Percentiles rank a stretch among this genome's conserved stretches.
These are phyloP conservation scores for Pyrrhia umbra DNA, from an alignment of 2,888 invertebrate genomes.

Conservation along the genomic window DNA sequence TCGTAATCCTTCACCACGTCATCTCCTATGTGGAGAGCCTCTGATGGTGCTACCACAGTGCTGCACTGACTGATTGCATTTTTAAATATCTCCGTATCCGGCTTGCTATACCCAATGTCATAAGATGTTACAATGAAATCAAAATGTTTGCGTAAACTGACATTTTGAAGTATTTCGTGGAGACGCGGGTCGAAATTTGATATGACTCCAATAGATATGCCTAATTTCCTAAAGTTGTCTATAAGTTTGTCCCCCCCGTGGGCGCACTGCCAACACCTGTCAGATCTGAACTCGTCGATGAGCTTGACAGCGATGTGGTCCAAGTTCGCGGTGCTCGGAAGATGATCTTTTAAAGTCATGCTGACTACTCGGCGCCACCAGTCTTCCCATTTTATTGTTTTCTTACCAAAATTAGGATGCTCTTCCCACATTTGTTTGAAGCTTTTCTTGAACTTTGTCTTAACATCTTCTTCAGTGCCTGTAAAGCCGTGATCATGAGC, in stretches of 20 bases:
- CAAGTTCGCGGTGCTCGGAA: conserved; percentile 72
- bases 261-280: conserved; percentile 93
- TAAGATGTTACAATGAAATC: conserved; percentile 95
- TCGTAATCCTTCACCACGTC: conserved; percentile 93
- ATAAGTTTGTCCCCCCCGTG: conserved; percentile 92
- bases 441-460: conserved; percentile 91
- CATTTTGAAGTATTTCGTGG: conserved; percentile 91
- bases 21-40: conserved; percentile 96
- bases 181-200: conserved; percentile 97
- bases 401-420: conserved; percentile 95
- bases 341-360: conserved; percentile 91
- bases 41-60: conserved; percentile 84
- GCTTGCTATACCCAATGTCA: conserved; percentile 93
- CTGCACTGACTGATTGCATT: conserved; percentile 89
- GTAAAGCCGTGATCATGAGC: conserved; percentile 92
- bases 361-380: conserved; percentile 95
- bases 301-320: conserved; percentile 89
- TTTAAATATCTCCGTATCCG: conserved; percentile 93
- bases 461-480: conserved; percentile 87
- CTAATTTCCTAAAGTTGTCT: conserved; percentile 86
- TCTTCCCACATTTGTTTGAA: conserved; percentile 91
- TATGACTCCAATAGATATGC: conserved; percentile 92
- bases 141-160: conserved; percentile 93
- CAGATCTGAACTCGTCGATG: conserved; percentile 93
- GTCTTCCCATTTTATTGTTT: conserved; percentile 93